Evolutionary conservation across 2,888 invertebrate genomes (phyloP).

Genomic region (Ornithoptera alexandrae): DNA sequence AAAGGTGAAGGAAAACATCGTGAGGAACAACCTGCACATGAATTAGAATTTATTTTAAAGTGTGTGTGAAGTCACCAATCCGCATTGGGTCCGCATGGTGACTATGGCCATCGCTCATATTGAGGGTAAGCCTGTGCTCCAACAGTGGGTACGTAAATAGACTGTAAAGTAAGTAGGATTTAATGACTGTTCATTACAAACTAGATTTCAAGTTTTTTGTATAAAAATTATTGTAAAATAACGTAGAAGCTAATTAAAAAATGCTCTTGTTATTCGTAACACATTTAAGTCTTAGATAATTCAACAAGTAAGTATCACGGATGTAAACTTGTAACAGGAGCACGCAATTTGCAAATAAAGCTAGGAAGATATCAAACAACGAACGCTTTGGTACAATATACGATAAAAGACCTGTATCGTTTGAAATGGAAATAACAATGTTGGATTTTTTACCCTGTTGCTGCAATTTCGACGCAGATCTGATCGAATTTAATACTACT

Average conservation of each 20-base stretch:
- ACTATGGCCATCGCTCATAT: too few relatives aligned
- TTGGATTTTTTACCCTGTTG: slow-evolving; percentile 47
- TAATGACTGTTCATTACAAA: too few relatives aligned
- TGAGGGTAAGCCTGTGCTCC: too few relatives aligned
- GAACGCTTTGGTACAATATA: slow-evolving; percentile 57
- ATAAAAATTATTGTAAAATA: background rate
- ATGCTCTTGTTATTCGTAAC: slow-evolving; percentile 42
- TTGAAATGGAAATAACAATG: slow-evolving; percentile 65
- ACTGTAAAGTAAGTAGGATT: too few relatives aligned
- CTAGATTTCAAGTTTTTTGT: background rate
- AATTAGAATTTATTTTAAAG: too few relatives aligned
- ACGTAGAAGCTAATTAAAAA: background rate
- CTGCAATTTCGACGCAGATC: slow-evolving; percentile 42
- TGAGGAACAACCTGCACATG: too few relatives aligned
- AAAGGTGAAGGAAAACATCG: too few relatives aligned
- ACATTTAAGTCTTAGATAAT: slow-evolving; percentile 55
- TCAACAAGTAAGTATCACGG: slow-evolving; percentile 66
- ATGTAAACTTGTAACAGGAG: slow-evolving; percentile 51
- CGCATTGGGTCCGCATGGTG: too few relatives aligned
- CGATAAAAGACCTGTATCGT: slow-evolving; percentile 65
- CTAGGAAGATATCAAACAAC: slow-evolving; percentile 71
- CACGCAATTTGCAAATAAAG: slow-evolving; percentile 78
- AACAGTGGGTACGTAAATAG: too few relatives aligned
- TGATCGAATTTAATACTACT: slow-evolving; percentile 42
- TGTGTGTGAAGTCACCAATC: too few relatives aligned